These are phyloP conservation scores for Heliocidaris tuberculata DNA, from an alignment of 35 echinoderm and acorn worm species.

Conservation along the genomic window DNA sequence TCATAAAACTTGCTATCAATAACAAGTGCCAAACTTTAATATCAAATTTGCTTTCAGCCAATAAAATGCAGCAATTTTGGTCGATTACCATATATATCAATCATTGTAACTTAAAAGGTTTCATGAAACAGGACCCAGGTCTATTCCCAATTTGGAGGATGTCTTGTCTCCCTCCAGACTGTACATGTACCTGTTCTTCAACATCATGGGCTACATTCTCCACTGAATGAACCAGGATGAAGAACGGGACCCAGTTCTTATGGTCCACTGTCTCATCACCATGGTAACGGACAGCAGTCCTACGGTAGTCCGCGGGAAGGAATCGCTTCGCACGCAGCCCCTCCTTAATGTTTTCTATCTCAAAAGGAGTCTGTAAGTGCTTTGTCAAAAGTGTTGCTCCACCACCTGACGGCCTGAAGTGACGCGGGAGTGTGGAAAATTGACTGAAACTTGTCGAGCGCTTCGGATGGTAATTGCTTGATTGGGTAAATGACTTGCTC, in stretches of 20 bases:
- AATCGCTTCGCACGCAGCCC: not conserved
- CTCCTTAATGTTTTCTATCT: not conserved
- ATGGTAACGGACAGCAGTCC: conserved; percentile 36
- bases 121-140: not conserved
- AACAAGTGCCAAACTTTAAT: no score
- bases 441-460: not conserved
- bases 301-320: conserved; percentile 47
- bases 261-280: conserved; percentile 38
- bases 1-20: no score
- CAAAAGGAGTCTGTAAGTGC: not conserved
- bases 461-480: not conserved
- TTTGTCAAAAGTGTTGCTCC: not conserved
- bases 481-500: not conserved
- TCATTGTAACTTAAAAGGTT: no score
- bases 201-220: conserved; percentile 34
- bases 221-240: conserved; percentile 26
- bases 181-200: not conserved
- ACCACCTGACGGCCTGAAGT: not conserved
- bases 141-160: not conserved
- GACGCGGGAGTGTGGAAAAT: not conserved
- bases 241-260: conserved; percentile 58
- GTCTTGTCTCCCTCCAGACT: no score
- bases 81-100: no score
- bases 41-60: no score
- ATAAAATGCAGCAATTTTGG: no score